A percentile compares a stretch with the other conserved stretches of the same genome.
These are phyloP conservation scores for Cottus gobio DNA, from an alignment of 2,113 vertebrate species.

Conservation along the genomic window DNA sequence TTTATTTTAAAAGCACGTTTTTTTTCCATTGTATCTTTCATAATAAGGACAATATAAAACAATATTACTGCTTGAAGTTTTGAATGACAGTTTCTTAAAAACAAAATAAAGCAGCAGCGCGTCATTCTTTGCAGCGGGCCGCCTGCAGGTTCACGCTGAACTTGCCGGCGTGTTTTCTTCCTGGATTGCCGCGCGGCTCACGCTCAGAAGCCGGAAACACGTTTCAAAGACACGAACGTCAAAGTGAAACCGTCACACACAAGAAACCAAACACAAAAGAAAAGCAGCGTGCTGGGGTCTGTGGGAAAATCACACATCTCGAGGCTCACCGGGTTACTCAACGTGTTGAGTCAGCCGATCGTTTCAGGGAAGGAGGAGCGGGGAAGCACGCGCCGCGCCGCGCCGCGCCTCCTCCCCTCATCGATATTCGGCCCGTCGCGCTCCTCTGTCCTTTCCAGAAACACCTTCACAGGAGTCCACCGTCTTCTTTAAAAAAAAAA, in stretches of 20 bases:
- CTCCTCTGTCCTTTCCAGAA: slow-evolving; percentile 27
- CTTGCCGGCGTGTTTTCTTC: background rate
- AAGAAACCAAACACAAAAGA: background rate
- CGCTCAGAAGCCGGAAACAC: background rate
- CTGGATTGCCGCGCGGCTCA: slow-evolving; percentile 15
- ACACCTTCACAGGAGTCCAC: background rate
- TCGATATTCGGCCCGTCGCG: background rate
- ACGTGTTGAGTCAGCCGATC: slow-evolving; percentile 62
- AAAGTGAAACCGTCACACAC: slow-evolving; percentile 23
- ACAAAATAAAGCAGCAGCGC: background rate
- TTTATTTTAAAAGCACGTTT: too few species aligned
- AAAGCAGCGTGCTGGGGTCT: background rate
- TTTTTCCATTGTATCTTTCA: too few species aligned
- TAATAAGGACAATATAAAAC: background rate
- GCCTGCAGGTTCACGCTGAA: background rate
- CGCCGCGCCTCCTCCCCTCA: slow-evolving; percentile 55
- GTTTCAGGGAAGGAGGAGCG: slow-evolving; percentile 68
- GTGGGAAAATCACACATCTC: slow-evolving; percentile 62
- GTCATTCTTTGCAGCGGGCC: slow-evolving; percentile 16
- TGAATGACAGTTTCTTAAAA: background rate
- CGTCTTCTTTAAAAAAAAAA: background rate
- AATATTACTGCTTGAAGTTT: background rate
- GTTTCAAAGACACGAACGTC: background rate
- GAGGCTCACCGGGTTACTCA: slow-evolving; percentile 37
- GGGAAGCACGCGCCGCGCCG: slow-evolving; percentile 65